Conservation (phyloP, 1,140 invertebrate genomes). For the Drosophila sp. region DNA sequence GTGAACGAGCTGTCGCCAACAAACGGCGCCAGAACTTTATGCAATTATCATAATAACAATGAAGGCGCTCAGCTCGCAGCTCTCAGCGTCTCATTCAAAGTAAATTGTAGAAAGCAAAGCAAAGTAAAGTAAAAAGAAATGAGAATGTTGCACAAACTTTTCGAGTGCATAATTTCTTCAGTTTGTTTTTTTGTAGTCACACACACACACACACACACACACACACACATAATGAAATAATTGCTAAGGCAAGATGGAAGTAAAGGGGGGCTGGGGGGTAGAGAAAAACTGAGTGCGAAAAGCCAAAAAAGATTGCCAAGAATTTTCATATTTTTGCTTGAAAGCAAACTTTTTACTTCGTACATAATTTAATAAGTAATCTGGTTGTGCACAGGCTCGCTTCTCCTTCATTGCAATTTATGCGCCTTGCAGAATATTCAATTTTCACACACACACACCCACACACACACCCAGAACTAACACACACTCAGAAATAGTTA, state of each 20-base stretch:
- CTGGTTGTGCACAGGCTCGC: conserved; percentile 29
- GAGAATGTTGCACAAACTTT: conserved; percentile 58
- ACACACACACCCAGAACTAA: conserved; percentile 1
- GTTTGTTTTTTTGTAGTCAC: conserved; percentile 49
- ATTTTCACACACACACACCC: conserved; percentile 51
- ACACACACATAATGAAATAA: conserved; percentile 71
- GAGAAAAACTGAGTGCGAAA: neutral
- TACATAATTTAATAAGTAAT: conserved; percentile 77
- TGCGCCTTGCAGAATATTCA: conserved; percentile 69
- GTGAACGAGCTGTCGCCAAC: conserved; percentile 48
- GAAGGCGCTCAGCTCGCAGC: conserved; percentile 40
- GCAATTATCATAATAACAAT: conserved; percentile 81
- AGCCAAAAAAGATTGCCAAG: conserved; percentile 46
- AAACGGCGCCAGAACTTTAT: conserved; percentile 63
- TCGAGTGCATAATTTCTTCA: conserved; percentile 56
- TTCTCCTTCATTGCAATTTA: conserved; percentile 40
- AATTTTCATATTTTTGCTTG: conserved; percentile 55
- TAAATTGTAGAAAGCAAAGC: conserved; percentile 1
- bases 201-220: conserved; percentile 33
- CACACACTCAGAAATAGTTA: conserved; percentile 17
- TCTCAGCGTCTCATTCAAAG: conserved; percentile 13
- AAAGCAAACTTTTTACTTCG: conserved; percentile 46
- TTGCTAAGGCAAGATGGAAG: conserved; percentile 36
- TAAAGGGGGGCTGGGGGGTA: neutral
- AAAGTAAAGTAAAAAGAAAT: conserved; percentile 23